Percentiles rank a stretch among this genome's conserved stretches.
These are phyloP conservation scores for Periophthalmus magnuspinnatus DNA, from an alignment of 2,797 vertebrate genomes.

Conservation along the genomic window DNA sequence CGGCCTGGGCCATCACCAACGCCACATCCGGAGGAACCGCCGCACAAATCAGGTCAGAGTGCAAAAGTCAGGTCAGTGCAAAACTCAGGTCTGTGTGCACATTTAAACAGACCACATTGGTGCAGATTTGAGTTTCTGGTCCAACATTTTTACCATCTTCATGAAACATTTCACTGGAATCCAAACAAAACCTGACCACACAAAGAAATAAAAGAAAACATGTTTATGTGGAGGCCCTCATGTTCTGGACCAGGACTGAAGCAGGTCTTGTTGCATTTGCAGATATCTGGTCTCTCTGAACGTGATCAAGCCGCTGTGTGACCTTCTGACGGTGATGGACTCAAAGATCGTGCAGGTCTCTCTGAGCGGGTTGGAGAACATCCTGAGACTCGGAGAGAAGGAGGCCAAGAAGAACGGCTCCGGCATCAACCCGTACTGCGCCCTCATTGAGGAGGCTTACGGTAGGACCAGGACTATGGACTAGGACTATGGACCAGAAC, in stretches of 20 bases:
- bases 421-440: slow-evolving; percentile 94
- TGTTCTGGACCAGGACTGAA: not conserved
- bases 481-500: not conserved
- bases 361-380: slow-evolving; percentile 94
- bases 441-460: slow-evolving; percentile 98
- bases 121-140: no score
- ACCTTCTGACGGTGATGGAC: slow-evolving; percentile 98
- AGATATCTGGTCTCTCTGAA: slow-evolving; percentile 96
- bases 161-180: no score
- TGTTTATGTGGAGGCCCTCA: no score
- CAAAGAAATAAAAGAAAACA: no score
- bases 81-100: not conserved
- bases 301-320: slow-evolving; percentile 95
- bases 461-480: slow-evolving; percentile 69
- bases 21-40: slow-evolving; percentile 95
- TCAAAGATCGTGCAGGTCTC: slow-evolving; percentile 98
- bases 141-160: no score
- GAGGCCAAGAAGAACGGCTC: slow-evolving; percentile 86
- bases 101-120: no score
- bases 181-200: no score
- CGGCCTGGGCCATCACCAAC: slow-evolving; percentile 97
- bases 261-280: not conserved
- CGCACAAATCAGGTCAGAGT: slow-evolving; percentile 90
- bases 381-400: slow-evolving; percentile 93
- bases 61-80: no score